phyloP scores from a whole-genome alignment of 2,888 invertebrate genomes.

The Calliphora vomitoria region DNA sequence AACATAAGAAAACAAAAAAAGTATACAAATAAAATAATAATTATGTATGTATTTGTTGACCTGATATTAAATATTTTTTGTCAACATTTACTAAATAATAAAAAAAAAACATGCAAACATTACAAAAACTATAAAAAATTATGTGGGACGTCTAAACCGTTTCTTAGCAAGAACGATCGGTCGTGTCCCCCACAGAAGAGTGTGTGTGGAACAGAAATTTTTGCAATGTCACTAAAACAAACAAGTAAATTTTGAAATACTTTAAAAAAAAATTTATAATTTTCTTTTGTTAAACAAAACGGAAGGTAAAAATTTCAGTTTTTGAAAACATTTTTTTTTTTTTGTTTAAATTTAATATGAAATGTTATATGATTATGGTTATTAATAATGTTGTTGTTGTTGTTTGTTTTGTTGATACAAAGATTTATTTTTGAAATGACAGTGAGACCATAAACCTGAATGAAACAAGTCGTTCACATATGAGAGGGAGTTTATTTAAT shows the following conservation, averaged over 20 bases:
- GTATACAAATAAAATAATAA: conserved; percentile 53
- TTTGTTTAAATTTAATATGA: conserved; percentile 10
- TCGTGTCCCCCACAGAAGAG: conserved; percentile 6
- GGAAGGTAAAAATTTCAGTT: conserved; percentile 14
- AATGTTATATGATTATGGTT: conserved; percentile 23
- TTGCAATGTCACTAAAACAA: conserved; percentile 55
- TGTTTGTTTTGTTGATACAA: conserved; percentile 37
- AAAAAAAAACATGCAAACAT: conserved; percentile 59
- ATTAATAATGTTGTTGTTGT: not conserved
- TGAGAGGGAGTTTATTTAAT: not conserved
- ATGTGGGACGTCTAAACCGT: conserved; percentile 3
- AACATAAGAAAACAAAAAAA: conserved; percentile 50
- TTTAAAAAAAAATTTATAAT: conserved; percentile 31
- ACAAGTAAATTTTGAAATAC: conserved; percentile 43
- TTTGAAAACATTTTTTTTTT: conserved; percentile 16
- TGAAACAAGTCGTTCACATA: conserved; percentile 41
- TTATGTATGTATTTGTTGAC: conserved; percentile 27
- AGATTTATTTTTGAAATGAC: conserved; percentile 28
- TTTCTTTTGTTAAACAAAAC: conserved; percentile 41
- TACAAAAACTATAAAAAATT: conserved; percentile 53
- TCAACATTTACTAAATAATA: conserved; percentile 38
- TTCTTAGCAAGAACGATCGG: not conserved
- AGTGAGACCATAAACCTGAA: conserved; percentile 43
- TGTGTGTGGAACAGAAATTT: conserved; percentile 39
- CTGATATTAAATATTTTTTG: conserved; percentile 53